Base-by-base conservation (phyloP, 2,888 invertebrate genomes). In the Cantharis nigra region DNA sequence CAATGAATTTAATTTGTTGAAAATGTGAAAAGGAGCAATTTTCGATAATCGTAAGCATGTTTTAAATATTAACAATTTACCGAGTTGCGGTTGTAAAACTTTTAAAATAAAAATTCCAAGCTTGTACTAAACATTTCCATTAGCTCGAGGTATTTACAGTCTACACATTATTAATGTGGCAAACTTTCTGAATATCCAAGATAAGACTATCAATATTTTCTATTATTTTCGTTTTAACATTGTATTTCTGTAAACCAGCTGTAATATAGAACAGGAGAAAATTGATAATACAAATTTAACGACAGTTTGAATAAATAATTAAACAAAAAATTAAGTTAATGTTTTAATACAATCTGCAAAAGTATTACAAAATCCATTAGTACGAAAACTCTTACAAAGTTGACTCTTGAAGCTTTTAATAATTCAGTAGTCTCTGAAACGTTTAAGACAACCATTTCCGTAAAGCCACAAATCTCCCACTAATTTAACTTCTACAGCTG, bases 401-500 rank as follows among this genome's bases (percentile, higher is more conserved):
- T 80, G 80, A 81, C 83, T 84, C 82, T 83, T 83, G 82, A 82
- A 83, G 81, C 82, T 81, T 83, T 84, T 84, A 84, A 84, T 85
- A 85, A 85, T 85, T 84, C 83, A 85, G 83, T 79, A 80, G 78
- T 77, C 79, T 80, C 81, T 82, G 82, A 82, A 84, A 82, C 82
- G 84, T 83, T 83, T 82, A 83, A 82, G 81, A 82, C 81, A 82
- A 82, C 82, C 80, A 82, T 83, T 84, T 83, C 81, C 83, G 80
- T 69, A 71, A 80, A 80, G 82, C 81, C 82, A 81, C 83, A 82
- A 85, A 84, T 84, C 83, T 83, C 82, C 76, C 72, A 79, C 81
- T 82, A 81, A 81, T 81, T 80, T 80, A 80, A 81, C 80, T 82
- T 81, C 78, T 78, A 69, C 73, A 74, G 78, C 76, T 77, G 77